Base-by-base conservation (phyloP, 2,113 vertebrate genomes). In the Cromileptes altivelis region DNA sequence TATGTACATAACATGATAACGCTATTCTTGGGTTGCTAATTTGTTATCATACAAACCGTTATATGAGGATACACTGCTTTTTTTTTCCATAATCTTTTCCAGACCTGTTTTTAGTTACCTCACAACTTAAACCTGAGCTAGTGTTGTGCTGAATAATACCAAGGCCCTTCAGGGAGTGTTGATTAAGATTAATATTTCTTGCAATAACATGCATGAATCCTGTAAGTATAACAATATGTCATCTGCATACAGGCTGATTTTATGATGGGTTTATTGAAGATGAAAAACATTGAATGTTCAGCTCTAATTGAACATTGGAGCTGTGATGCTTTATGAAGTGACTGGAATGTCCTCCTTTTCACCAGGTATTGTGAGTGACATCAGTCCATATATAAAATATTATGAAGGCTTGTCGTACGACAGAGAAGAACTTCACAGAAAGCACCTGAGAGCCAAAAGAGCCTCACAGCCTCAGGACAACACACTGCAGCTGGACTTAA, bases 331-430 rank as follows among this genome's bases (percentile, higher is more conserved):
- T 37, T 76, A 21, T 64, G 25, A 50, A 10, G n/a, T 72, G 14
- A 78, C 1, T 60, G 4, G 3, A 52, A 23, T 33, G 1, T 81
- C 33, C 52, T 65, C 7, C 0, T 70, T 27, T 27, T 27, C 75
- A 18, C 21, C 78, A 96, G 95, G 83, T 57, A 68, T 76, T 30
- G 27, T 52, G 11, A 73, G 65, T 9, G 74, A 64, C 75, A 90
- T 94, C 27, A 93, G 92, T 57, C 86, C 91, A 0, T 93, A 93
- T 21, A 89, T 96, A 64, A 94, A 87, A 62, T 75, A 93, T 69
- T 94, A 93, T 3, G 93, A 96, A 71, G 88, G 80, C 19, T 72
- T 95, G 45, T 86, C 89, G 4, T 95, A 95, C 0, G 77, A 91
- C 89, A 81, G 82, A 57, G 84, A 88, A 3, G 49, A 82, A 37